Conservation (phyloP, 2,888 invertebrate species). For the Diabrotica balteata region DNA sequence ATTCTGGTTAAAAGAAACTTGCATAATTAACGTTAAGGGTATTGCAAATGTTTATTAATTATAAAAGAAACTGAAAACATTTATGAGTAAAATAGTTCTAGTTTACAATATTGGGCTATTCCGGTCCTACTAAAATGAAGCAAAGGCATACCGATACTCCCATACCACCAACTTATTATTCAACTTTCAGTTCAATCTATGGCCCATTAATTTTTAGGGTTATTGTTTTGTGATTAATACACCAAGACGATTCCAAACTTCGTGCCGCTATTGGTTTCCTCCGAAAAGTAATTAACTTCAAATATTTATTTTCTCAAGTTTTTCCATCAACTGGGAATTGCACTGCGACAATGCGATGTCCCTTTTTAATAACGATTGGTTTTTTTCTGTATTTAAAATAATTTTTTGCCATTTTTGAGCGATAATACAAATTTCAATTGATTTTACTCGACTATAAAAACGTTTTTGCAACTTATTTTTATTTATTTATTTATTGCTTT, state of each 20-base stretch:
- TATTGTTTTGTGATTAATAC: conserved; percentile 52
- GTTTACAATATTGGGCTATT: background rate
- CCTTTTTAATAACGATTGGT: no score
- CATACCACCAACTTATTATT: conserved; percentile 44
- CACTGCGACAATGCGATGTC: background rate
- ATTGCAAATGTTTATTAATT: no score
- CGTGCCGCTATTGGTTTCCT: conserved; percentile 21
- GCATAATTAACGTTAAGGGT: no score
- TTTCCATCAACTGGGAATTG: conserved; percentile 7
- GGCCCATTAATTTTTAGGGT: conserved; percentile 51
- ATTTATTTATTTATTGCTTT: no score
- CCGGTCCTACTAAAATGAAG: conserved; percentile 8
- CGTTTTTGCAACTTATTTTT: no score
- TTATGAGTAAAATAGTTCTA: no score
- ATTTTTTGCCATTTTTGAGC: no score
- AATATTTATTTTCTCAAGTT: conserved; percentile 28
- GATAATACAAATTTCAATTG: no score
- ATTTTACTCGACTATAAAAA: no score
- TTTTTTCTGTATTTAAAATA: no score
- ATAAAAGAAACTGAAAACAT: no score
- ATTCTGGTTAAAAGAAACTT: no score
- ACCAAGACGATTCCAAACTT: conserved; percentile 36
- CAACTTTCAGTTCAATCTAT: conserved; percentile 47
- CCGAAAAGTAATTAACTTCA: conserved; percentile 33
- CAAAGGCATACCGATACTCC: conserved; percentile 36